Percentiles rank a stretch among this genome's conserved stretches.
phyloP scores from a whole-genome alignment of 2,113 vertebrate species.

The Macroglossus sobrinus region DNA sequence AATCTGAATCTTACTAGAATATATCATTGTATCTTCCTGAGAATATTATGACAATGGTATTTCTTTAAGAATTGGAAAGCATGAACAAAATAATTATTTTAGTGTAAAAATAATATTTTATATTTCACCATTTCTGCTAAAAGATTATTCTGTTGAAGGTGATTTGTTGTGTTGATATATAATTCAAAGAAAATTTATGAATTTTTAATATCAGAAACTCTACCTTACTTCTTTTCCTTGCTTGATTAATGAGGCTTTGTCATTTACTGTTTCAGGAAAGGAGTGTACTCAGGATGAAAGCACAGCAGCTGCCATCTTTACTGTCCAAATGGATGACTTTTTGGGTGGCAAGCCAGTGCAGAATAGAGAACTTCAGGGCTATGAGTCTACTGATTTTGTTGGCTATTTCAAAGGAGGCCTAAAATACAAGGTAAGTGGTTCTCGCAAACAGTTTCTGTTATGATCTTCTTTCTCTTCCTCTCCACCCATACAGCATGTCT shows the following conservation, averaged over 20 bases:
- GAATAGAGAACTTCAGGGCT: constrained; percentile 92
- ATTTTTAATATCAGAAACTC: not conserved
- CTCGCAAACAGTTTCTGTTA: not conserved
- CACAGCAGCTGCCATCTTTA: constrained; percentile 91
- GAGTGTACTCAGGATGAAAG: constrained; percentile 97
- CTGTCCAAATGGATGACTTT: constrained; percentile 94
- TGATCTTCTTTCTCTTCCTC: not conserved
- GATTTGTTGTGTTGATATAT: not conserved
- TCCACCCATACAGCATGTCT: not conserved
- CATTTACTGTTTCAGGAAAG: constrained; percentile 82
- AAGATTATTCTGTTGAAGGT: not conserved
- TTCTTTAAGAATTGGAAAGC: not conserved
- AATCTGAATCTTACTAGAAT: not conserved
- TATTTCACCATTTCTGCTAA: not conserved
- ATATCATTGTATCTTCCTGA: not conserved
- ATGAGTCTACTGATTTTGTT: constrained; percentile 91
- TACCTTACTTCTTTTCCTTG: not conserved
- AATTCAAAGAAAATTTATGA: not conserved
- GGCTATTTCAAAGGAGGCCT: constrained; percentile 95
- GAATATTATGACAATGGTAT: not conserved
- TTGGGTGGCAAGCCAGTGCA: constrained; percentile 94
- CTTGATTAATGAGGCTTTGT: not conserved
- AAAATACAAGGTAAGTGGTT: constrained; percentile 90
- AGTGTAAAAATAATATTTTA: not conserved
- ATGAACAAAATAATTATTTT: not conserved